Base-by-base conservation (phyloP, 2,113 vertebrate genomes). In the Delphinapterus leucas region DNA sequence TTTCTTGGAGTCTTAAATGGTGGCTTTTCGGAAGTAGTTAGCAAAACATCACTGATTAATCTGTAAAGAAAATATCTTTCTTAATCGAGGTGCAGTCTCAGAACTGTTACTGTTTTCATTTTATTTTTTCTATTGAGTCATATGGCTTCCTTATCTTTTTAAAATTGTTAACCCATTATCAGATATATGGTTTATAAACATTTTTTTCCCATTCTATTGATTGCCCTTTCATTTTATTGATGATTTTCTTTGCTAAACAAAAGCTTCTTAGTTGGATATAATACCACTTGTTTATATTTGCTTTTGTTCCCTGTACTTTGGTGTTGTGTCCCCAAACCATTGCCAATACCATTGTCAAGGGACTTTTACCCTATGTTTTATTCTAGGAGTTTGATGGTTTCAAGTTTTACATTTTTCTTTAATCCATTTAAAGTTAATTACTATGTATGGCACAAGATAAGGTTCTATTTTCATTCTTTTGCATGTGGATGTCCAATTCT, bases 1-100 rank as follows among this genome's bases (percentile, higher is more conserved):
- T 21, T 76, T 31, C 17, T 76, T 47, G 41, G 15, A 31, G 41
- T 76, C 99, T 99, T 99, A 96, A 99, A 99, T 95, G 99, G 99
- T 91, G 99, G 98, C 98, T 99, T 99, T 97, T 99, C 99, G 0
- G 99, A 99, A 97, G 99, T 99, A 88, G 98, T 99, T 85, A 99
- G 98, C 88, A 98, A 98, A 95, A 99, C 99, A 0, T 99, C 99
- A 94, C 98, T 99, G 98, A 99, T 99, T 95, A 99, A 98, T 98
- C 99, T 99, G 98, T n/a, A 89, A 96, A 95, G 82, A 97, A 98
- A 67, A 73, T 89, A 36, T 36, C 58, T 80, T 82, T 41, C 49
- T 88, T 87, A 74, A 96, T 36, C 2, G 44, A 71, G 36, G 44
- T 23, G 6, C 1, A 38, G 18, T 65, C 58, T 88, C 41, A 49